Percentiles rank a stretch among this genome's conserved stretches.
These are phyloP conservation scores for Tachina fera DNA, from an alignment of 2,888 invertebrate genomes.

Conservation along the genomic window DNA sequence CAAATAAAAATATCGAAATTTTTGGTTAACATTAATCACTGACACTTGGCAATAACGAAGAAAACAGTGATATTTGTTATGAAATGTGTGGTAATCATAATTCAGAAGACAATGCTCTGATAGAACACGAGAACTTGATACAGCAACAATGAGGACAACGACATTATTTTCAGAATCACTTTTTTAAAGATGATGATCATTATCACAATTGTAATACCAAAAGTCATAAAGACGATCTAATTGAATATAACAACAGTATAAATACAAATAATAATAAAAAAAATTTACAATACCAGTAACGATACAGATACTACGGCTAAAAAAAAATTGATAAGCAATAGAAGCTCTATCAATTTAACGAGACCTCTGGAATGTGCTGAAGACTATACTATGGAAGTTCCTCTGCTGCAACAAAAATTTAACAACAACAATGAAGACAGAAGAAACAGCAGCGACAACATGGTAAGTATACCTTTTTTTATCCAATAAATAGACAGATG, in stretches of 20 bases:
- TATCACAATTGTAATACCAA: neutral
- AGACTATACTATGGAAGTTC: constrained; percentile 78
- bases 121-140: neutral
- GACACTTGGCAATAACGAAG: constrained; percentile 53
- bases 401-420: constrained; percentile 72
- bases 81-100: constrained; percentile 19
- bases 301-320: neutral
- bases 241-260: constrained; percentile 70
- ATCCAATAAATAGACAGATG: neutral
- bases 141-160: constrained; percentile 8
- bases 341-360: constrained; percentile 48
- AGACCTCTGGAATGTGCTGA: constrained; percentile 67
- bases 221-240: constrained; percentile 63
- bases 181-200: constrained; percentile 14
- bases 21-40: no score
- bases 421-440: constrained; percentile 24
- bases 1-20: no score
- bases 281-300: constrained; percentile 3
- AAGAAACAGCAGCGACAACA: constrained; percentile 57
- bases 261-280: constrained; percentile 56
- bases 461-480: constrained; percentile 63
- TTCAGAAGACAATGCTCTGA: neutral
- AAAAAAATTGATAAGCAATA: constrained; percentile 11
- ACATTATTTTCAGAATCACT: constrained; percentile 8
- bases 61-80: constrained; percentile 49